Percentiles rank a stretch among this genome's conserved stretches.
These are phyloP conservation scores for Hephaestus fuliginosus DNA, from an alignment of 2,797 vertebrate genomes.

Conservation along the genomic window DNA sequence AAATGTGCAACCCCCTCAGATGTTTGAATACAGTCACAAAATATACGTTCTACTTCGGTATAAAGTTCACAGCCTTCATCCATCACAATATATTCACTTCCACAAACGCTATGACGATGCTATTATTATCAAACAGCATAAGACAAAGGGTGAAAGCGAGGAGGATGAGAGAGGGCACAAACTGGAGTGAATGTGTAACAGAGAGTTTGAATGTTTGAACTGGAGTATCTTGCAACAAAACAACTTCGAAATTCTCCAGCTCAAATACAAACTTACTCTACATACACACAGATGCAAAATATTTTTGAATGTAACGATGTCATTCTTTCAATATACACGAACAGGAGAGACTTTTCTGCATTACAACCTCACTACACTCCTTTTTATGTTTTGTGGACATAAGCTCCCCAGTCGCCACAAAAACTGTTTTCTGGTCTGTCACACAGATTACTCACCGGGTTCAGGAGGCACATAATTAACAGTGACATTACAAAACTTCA, in stretches of 20 bases:
- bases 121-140: neutral
- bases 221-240: neutral
- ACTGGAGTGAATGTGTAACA: neutral
- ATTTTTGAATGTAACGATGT: neutral
- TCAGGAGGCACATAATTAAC: constrained; percentile 34
- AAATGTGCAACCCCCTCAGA: neutral
- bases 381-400: constrained; percentile 7
- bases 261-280: neutral
- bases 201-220: constrained; percentile 2
- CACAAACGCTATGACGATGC: neutral
- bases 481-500: constrained; percentile 37
- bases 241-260: neutral
- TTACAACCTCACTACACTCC: neutral
- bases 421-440: constrained; percentile 32
- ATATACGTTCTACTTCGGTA: neutral
- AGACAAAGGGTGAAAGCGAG: neutral
- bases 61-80: neutral
- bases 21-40: constrained; percentile 6
- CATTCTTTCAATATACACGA: constrained; percentile 7
- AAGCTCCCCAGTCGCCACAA: constrained; percentile 12
- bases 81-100: constrained; percentile 1
- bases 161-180: neutral
- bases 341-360: neutral
- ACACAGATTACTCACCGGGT: constrained; percentile 39
- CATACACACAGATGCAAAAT: neutral